These are phyloP conservation scores for Gnatocerus cornutus DNA, from an alignment of 2,888 invertebrate genomes.

Conservation along the genomic window DNA sequence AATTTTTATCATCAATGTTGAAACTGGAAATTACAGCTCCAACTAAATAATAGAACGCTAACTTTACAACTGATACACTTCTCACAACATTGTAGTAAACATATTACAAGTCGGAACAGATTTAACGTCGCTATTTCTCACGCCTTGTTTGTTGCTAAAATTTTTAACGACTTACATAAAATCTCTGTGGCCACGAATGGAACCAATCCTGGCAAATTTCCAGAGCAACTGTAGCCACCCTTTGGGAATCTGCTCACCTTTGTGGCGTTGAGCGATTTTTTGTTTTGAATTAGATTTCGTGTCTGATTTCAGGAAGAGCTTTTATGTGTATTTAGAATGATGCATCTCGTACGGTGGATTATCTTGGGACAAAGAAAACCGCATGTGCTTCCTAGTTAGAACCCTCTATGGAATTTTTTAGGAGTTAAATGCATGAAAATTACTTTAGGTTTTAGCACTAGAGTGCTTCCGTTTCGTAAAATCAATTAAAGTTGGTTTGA, in stretches of 20 bases:
- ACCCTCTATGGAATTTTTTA: background rate
- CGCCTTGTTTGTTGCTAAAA: constrained; percentile 5
- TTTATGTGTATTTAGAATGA: constrained; percentile 9
- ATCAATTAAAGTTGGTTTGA: constrained; percentile 24
- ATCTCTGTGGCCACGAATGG: background rate
- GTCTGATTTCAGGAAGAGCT: constrained; percentile 8
- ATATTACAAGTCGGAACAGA: background rate
- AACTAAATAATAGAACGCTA: background rate
- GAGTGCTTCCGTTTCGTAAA: constrained; percentile 2
- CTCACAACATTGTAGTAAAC: background rate
- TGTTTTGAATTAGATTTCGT: background rate
- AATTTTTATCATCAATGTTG: background rate
- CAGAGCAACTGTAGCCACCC: background rate
- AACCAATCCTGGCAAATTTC: background rate
- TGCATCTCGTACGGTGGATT: background rate
- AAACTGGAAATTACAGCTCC: background rate
- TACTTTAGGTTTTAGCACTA: background rate
- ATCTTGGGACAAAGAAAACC: constrained; percentile 8
- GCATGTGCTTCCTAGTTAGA: background rate
- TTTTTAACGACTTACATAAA: constrained; percentile 4
- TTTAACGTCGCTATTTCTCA: background rate
- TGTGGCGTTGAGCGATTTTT: background rate
- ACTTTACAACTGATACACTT: background rate
- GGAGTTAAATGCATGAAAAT: constrained; percentile 1
- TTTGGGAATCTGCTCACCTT: constrained; percentile 2